Base-by-base conservation (phyloP, 2,888 invertebrate genomes). In the Tillus elongatus region DNA sequence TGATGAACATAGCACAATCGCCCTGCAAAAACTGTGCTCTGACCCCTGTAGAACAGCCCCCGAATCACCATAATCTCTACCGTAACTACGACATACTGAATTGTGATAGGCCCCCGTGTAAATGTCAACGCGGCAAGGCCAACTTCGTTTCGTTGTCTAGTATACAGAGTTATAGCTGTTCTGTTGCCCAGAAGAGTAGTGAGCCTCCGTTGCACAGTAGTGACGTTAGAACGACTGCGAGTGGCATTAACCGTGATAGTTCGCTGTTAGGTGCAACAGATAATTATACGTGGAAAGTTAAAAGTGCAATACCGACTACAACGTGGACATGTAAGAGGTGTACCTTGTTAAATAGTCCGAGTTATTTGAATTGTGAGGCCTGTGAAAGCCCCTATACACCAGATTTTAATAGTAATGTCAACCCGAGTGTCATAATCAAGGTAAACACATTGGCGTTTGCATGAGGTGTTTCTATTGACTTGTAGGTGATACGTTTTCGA, bases 321-420 rank as follows among this genome's bases (percentile, higher is more conserved):
- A 72, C 71, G 34, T 83, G 83, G 83, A 74, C 79, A 9, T 83
- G 83, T 55, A 73, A 73, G 49, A 74, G 81, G 52, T 87, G 87
- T 58, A 87, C 87, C 0, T 64, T 86, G 19, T 75, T 82, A 47
- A 87, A 87, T 64, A 71, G 75, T 35, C 73, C 73, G 0, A 72
- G 74, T 15, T 69, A 74, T 42, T 73, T 75, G 3, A 72, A 79
- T 41, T 87, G 87, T 60, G 81, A 81, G 51, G 81, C 83, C 1
- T 87, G 87, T 53, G 73, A 83, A 50, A 74, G 82, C 1, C 84
- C 84, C 0, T 63, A 57, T 42, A 50, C 54, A 28, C 58, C 62
- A 11, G 65, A 66, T 58, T 52, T 59, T 34, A 64, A 64, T 47
- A 63, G 62, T 43, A 64, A 64, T 50, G 50, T 63, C 35, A 61